These are phyloP conservation scores for Ceyx cyanopectus DNA, from an alignment of 2,113 vertebrate genomes.

Conservation along the genomic window DNA sequence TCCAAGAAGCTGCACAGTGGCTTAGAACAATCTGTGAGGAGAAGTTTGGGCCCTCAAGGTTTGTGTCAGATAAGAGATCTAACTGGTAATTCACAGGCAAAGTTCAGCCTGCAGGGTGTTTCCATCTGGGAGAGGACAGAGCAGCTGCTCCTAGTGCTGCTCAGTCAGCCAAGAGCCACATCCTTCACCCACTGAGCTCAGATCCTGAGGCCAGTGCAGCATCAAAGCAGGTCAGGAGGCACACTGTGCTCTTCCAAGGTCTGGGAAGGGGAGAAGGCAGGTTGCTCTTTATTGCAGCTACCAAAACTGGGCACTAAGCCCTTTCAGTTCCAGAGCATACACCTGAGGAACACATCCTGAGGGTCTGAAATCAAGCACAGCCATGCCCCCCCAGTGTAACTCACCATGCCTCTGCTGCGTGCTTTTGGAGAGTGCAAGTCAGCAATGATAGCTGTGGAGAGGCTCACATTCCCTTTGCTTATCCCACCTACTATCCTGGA, in stretches of 20 bases:
- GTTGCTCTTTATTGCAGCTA: neutral
- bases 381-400: neutral
- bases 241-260: neutral
- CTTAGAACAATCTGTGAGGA: neutral
- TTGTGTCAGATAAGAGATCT: neutral
- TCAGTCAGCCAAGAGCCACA: slow-evolving; percentile 7
- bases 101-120: neutral
- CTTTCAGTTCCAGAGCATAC: neutral
- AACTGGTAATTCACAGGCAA: neutral
- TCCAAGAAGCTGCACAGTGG: neutral
- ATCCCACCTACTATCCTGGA: slow-evolving; percentile 92
- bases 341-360: neutral
- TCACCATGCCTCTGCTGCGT: slow-evolving; percentile 93
- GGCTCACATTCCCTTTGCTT: slow-evolving; percentile 95
- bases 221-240: neutral
- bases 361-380: neutral
- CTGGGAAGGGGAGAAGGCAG: neutral
- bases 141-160: neutral
- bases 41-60: neutral
- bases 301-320: neutral
- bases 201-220: neutral
- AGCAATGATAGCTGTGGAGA: slow-evolving; percentile 91
- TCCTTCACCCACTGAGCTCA: neutral
- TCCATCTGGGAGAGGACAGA: neutral
- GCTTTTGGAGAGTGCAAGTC: slow-evolving; percentile 87